These are phyloP conservation scores for Porites rus DNA, from an alignment of 92 coral and sea anemone species.

Conservation along the genomic window DNA sequence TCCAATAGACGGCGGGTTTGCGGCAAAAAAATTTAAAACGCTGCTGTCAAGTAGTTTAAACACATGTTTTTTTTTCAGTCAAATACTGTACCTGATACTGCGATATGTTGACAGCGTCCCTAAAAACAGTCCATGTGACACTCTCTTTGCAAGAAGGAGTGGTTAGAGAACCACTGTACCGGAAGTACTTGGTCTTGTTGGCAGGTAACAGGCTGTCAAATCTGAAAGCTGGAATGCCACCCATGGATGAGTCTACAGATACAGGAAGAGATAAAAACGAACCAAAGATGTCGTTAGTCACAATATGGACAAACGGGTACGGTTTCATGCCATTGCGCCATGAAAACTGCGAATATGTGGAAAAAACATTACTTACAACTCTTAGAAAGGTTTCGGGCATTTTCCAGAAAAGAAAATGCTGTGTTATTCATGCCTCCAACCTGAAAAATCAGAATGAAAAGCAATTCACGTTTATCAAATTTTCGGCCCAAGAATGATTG, in stretches of 20 bases:
- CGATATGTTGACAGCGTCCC: constrained; percentile 18
- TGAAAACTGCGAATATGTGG: not conserved
- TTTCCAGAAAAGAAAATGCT: constrained; percentile 23
- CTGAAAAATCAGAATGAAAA: not conserved
- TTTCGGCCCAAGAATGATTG: too few species aligned
- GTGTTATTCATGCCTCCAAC: not conserved
- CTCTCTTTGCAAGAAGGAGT: constrained; percentile 75
- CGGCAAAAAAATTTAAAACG: too few species aligned
- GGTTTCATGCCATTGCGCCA: too few species aligned
- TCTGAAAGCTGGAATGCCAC: not conserved
- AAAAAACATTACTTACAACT: not conserved
- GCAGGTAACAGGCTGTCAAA: constrained; percentile 43
- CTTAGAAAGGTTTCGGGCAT: not conserved
- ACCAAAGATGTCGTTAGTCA: too few species aligned
- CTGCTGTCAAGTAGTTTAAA: too few species aligned
- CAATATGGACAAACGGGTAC: too few species aligned
- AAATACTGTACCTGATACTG: constrained; percentile 56
- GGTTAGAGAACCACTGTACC: constrained; percentile 84
- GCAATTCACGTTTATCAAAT: not conserved
- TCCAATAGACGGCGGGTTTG: too few species aligned
- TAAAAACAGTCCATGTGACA: constrained; percentile 78
- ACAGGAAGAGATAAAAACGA: not conserved
- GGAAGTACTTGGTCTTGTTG: constrained; percentile 64
- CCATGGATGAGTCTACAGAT: constrained; percentile 2
- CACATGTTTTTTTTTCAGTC: too few species aligned